phyloP scores from a whole-genome alignment of 2,797 vertebrate species.

The Neosilurus mollespiculum region DNA sequence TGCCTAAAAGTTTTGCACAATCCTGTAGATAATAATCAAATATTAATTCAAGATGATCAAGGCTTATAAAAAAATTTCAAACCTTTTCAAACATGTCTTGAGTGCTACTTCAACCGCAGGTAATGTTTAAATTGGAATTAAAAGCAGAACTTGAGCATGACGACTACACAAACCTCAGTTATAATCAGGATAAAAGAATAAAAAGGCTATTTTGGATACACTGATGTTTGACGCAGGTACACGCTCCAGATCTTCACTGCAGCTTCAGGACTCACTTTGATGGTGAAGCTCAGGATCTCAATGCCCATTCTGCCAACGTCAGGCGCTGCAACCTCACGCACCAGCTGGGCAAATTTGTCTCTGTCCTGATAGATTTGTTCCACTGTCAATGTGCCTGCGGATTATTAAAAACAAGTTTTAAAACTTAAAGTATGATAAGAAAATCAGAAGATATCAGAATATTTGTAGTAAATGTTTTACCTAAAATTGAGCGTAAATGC shows the following conservation, averaged over 20 bases:
- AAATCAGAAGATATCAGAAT: not conserved
- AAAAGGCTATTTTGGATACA: not conserved
- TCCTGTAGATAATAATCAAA: no score
- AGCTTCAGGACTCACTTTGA: conserved; percentile 77
- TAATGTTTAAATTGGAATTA: not conserved
- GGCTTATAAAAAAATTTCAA: not conserved
- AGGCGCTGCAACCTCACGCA: conserved; percentile 89
- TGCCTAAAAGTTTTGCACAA: no score
- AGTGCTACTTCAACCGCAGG: not conserved
- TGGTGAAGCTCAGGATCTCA: conserved; percentile 94
- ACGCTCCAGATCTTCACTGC: no score
- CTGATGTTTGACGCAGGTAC: not conserved
- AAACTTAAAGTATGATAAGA: not conserved
- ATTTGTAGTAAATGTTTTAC: conserved; percentile 62
- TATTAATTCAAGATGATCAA: not conserved
- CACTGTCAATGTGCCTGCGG: conserved; percentile 87
- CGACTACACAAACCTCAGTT: not conserved
- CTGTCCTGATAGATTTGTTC: conserved; percentile 97
- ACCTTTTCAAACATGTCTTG: not conserved
- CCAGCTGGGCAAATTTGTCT: conserved; percentile 92
- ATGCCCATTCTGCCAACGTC: conserved; percentile 95
- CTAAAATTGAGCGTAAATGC: conserved; percentile 92
- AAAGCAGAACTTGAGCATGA: not conserved
- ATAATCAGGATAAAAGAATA: not conserved
- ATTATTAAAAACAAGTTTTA: conserved; percentile 6